Base-by-base conservation (phyloP, 2,113 vertebrate species). In the Melozone crissalis region DNA sequence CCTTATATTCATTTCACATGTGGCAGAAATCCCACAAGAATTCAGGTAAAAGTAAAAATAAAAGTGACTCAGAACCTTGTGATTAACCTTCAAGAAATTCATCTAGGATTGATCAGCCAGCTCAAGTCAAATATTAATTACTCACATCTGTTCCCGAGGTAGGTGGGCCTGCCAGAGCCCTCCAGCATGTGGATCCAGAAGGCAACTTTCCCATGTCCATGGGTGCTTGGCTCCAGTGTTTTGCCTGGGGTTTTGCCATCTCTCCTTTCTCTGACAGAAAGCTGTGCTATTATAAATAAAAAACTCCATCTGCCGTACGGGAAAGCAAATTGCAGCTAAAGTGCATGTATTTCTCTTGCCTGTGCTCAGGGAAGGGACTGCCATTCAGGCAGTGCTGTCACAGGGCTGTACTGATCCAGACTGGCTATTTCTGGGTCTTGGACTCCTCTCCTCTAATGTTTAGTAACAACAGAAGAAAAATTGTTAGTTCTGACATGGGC, bases 251-350 rank as follows among this genome's bases (percentile, higher is more conserved):
- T 82, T 79, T 44, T 52, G 65, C 79, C 85, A 75, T 22, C 22
- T 75, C 20, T 75, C 39, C 28, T 79, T 95, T 85, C 37, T 83
- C 59, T 59, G 47, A 59, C 37, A 59, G 46, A 57, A 54, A 31
- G 23, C 37, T 84, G 49, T 43, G 58, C 6, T 51, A 86, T 90
- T 80, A 65, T 74, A 90, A 95, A 55, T 13, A 88, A 41, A 88
- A 96, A 77, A 90, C 93, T 96, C 90, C 93, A 86, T 81, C 93
- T 95, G 82, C 72, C 71, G 68, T 81, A 80, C 15, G 33, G 31
- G 41, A 95, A 86, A 77, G 27, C 0, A 1, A 92, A 95, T 3
- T 95, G 89, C 84, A 94, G 77, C 66, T 79, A 17, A 52, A 3
- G 18, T n/a, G 4, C 8, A 3, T 9, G 31, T 19, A 33, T 55